phyloP scores from a whole-genome alignment of 2,113 vertebrate genomes.

The Rana temporaria region DNA sequence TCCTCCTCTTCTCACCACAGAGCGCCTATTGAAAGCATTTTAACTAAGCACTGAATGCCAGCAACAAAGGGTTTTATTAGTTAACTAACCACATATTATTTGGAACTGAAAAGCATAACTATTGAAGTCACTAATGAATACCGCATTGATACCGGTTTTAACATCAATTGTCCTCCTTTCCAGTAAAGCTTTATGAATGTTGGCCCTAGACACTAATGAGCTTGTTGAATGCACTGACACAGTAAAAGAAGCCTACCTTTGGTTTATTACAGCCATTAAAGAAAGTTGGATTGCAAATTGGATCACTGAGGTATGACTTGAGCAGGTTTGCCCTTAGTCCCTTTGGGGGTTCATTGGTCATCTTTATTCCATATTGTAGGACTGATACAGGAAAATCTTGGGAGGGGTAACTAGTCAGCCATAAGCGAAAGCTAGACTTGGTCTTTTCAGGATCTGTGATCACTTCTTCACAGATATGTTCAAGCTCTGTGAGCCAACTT shows the following conservation, averaged over 20 bases:
- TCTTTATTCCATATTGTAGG: constrained; percentile 62
- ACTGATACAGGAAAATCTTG: constrained; percentile 57
- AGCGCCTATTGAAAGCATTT: background rate
- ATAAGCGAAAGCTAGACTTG: constrained; percentile 62
- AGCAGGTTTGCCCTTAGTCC: constrained; percentile 54
- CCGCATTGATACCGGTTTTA: background rate
- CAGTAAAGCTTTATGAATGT: background rate
- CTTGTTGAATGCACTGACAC: constrained; percentile 1
- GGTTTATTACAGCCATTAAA: constrained; percentile 67
- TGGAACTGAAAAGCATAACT: background rate
- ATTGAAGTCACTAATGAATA: background rate
- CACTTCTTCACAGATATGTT: constrained; percentile 64
- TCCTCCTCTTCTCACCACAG: no score
- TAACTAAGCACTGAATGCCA: background rate
- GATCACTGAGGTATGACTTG: constrained; percentile 56
- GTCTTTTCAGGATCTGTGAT: constrained; percentile 61
- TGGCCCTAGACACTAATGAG: constrained; percentile 18
- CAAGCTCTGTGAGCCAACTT: constrained; percentile 59
- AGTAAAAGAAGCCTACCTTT: constrained; percentile 54
- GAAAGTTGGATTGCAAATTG: constrained; percentile 61
- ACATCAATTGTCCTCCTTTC: background rate
- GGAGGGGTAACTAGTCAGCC: constrained; percentile 66
- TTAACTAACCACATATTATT: background rate
- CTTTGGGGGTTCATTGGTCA: constrained; percentile 59
- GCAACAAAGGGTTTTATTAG: background rate